phyloP scores from a whole-genome alignment of 2,888 invertebrate genomes.

The Luperina nickerlii region DNA sequence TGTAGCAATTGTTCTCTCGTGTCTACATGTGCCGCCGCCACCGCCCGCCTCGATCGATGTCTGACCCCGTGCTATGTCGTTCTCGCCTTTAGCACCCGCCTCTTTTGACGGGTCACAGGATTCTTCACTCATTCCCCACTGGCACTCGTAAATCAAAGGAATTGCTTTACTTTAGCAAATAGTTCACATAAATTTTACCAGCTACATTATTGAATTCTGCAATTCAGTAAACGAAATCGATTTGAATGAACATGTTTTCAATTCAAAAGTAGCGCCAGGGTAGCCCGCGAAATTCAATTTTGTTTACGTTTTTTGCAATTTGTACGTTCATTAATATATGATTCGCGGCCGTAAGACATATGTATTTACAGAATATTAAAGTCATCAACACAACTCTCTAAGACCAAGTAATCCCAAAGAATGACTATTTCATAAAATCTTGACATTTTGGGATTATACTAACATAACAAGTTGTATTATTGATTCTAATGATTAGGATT shows the following conservation, averaged over 20 bases:
- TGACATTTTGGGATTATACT: too few relatives aligned
- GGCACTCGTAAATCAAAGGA: conserved; percentile 56
- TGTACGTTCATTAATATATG: too few relatives aligned
- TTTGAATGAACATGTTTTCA: conserved; percentile 23
- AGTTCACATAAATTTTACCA: not conserved
- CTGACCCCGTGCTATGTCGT: conserved; percentile 84
- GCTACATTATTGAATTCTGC: not conserved
- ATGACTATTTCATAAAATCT: too few relatives aligned
- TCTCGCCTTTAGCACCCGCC: conserved; percentile 79
- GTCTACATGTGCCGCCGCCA: conserved; percentile 69
- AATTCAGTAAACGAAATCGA: conserved; percentile 14
- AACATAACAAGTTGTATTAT: too few relatives aligned
- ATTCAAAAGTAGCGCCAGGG: conserved; percentile 16
- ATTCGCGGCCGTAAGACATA: too few relatives aligned
- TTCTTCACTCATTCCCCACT: conserved; percentile 59
- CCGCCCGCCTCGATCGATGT: conserved; percentile 82
- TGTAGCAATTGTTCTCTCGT: conserved; percentile 75
- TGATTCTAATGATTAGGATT: too few relatives aligned
- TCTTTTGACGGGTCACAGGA: conserved; percentile 77
- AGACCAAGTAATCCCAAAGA: too few relatives aligned
- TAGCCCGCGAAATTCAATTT: too few relatives aligned
- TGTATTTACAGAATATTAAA: too few relatives aligned
- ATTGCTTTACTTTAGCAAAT: conserved; percentile 40
- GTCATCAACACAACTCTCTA: too few relatives aligned
- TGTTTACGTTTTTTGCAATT: too few relatives aligned